Base-by-base conservation (phyloP, 2,113 vertebrate genomes). In the Hippocampus barbouri region DNA sequence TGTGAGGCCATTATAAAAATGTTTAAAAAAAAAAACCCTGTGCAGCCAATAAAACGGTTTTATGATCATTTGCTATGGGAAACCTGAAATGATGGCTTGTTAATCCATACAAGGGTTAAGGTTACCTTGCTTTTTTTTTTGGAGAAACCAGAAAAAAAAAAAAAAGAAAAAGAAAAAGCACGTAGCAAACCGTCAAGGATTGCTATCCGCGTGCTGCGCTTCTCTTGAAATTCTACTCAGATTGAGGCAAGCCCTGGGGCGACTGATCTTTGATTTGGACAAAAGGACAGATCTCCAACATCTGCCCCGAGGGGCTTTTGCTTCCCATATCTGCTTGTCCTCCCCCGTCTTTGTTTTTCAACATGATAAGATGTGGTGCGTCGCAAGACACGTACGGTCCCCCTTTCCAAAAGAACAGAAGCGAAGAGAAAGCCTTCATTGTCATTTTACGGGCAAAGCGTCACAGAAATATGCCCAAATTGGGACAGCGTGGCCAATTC, bases 251-350 rank as follows among this genome's bases (percentile, higher is more conserved):
- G 43, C 60, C 66, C 45, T 6, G 56, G 40, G 69, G 76, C 47
- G 10, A 43, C 70, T 59, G 0, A 38, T 74, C 62, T 79, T 75
- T 78, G 69, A 73, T 74, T 84, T 62, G 73, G 57, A 75, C 61
- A 66, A 25, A 80, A 69, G 63, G 68, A 83, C 71, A 75, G 12
- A 80, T 80, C 78, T 66, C 10, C 78, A 66, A 53, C 80, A 79
- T 83, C 82, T 43, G 34, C 47, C 68, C 66, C 23, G 49, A 65
- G 43, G 75, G 68, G 54, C 3, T 15, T 61, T 43, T n/a, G 27
- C 34, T 47, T 18, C 45, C 27, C 71, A 76, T 80, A 74, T 76
- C 79, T 65, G 8, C 53, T 11, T 60, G 47, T 41, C 66, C 45
- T 41, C 66, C 45, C 53, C 40, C 64, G 56, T 47, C 30, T 70